These are phyloP conservation scores for Rhogogaster chlorosoma DNA, from an alignment of 2,888 invertebrate genomes.

Conservation along the genomic window DNA sequence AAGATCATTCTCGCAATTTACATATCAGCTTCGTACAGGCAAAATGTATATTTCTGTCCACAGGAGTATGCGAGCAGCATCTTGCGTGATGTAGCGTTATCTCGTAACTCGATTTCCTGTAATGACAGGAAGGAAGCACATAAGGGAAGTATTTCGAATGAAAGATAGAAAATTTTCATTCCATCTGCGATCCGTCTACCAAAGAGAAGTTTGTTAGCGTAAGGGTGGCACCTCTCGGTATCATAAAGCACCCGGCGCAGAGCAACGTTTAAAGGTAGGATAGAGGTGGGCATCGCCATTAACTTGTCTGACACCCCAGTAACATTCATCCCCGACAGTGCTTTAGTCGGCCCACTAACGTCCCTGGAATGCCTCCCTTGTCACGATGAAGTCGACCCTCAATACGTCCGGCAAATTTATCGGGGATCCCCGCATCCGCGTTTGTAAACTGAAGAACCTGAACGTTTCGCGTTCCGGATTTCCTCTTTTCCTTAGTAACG, in stretches of 20 bases:
- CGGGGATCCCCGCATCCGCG: conserved; percentile 25
- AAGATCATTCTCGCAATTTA: background rate
- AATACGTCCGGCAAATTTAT: conserved; percentile 65
- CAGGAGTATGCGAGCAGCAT: background rate
- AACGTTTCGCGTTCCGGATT: conserved; percentile 1
- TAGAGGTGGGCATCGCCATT: conserved; percentile 42
- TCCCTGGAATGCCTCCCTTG: conserved; percentile 54
- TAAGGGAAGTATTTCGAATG: background rate
- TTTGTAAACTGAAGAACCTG: background rate
- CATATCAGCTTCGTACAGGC: background rate
- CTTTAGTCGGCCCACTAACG: conserved; percentile 42
- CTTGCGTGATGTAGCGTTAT: background rate
- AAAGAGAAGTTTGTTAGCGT: background rate
- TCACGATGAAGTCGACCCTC: conserved; percentile 62
- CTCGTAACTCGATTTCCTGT: background rate
- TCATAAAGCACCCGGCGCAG: conserved; percentile 20
- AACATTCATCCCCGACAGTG: conserved; percentile 50
- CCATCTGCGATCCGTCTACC: background rate
- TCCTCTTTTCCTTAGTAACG: background rate
- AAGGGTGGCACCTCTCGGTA: background rate
- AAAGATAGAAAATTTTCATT: background rate
- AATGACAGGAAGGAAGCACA: background rate
- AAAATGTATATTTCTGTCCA: background rate
- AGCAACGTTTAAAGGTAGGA: conserved; percentile 44
- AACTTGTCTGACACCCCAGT: conserved; percentile 52